Base-by-base conservation (phyloP, 2,797 vertebrate species). In the Acrossocheilus wenchowensis region DNA sequence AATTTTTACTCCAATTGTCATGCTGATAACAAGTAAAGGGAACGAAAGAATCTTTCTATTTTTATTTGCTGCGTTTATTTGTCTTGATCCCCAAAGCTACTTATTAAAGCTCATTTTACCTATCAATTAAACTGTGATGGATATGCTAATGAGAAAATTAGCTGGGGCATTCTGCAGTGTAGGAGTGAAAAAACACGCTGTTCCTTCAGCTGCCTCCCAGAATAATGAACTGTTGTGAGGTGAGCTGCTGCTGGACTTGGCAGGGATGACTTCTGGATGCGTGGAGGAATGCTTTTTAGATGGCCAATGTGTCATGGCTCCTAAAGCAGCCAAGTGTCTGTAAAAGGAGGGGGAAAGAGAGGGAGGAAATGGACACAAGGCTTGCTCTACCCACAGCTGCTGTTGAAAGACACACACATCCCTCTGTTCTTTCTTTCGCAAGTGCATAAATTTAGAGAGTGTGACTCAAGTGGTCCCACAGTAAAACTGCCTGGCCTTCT, bases 311-410 rank as follows among this genome's bases (percentile, higher is more conserved):
- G 90, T 88, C 88, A 88, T 57, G 77, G 87, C 79, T 89, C 87
- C 43, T 64, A 88, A 88, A 66, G 86, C 87, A 73, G 90, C 88
- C 87, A 89, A 88, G 86, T 72, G 81, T 88, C 84, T 78, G 84
- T 84, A 86, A 75, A 87, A 86, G 82, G 87, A 85, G 79, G 78
- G 66, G 83, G 79, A 75, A 69, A 57, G 84, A 78, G 57, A 34
- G 66, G 66, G 81, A 30, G 60, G 87, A 68, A 83, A 86, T 84
- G 30, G 85, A 86, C 48, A 34, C 52, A 77, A 50, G 86, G 91
- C 92, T 93, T 92, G 91, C 88, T 93, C 93, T 94, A n/a, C 83
- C 93, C 93, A 93, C 93, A 94, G 94, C 95, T 94, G 93, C 93
- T 92, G 87, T 83, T 88, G 90, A 91, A 90, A 90, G 91, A 89